Conservation (phyloP, 1,140 invertebrate species). For the Plectrocnemia conspersa region DNA sequence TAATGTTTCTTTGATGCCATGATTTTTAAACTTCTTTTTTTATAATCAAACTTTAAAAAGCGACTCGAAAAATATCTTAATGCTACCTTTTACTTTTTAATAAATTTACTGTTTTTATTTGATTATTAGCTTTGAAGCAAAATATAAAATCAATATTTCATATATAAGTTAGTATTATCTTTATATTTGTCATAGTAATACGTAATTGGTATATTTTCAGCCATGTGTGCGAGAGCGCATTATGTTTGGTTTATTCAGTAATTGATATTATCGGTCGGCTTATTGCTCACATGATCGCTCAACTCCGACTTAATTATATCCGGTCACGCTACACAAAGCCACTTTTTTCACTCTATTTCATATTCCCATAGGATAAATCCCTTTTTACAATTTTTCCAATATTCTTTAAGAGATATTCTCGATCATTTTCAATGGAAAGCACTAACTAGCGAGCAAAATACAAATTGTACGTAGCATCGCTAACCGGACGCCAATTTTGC, state of each 20-base stretch:
- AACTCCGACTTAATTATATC: constrained; percentile 16
- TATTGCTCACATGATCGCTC: constrained; percentile 21
- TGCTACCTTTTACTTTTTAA: no score
- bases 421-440: constrained; percentile 4
- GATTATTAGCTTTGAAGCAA: no score
- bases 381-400: constrained; percentile 1
- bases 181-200: no score
- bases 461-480: constrained; percentile 23
- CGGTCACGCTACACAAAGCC: constrained; percentile 19
- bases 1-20: no score
- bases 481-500: constrained; percentile 5
- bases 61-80: no score
- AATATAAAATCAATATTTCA: no score
- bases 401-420: constrained; percentile 6
- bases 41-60: no score
- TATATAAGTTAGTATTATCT: no score
- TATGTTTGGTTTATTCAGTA: constrained; percentile 8
- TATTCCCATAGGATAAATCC: background rate
- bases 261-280: constrained; percentile 18
- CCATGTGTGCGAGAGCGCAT: no score
- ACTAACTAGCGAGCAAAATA: constrained; percentile 20
- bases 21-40: no score
- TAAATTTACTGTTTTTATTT: no score
- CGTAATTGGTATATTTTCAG: no score
- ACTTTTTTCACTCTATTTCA: background rate